phyloP scores from a whole-genome alignment of 2,888 invertebrate genomes.

The Shargacucullia verbasci region DNA sequence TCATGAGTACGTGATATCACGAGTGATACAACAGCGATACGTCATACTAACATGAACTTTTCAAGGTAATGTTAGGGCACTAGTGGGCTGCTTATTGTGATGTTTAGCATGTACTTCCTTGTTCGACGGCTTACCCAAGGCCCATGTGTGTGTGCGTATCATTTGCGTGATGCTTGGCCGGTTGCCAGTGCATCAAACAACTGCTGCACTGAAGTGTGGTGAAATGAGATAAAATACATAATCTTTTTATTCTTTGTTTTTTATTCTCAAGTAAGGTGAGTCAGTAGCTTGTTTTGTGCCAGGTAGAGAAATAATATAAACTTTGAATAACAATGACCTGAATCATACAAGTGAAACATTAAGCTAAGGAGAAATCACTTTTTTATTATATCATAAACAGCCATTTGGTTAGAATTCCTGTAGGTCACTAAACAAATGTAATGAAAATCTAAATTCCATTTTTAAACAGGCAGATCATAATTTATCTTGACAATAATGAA shows the following conservation, averaged over 20 bases:
- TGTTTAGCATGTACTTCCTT: constrained; percentile 61
- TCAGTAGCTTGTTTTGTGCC: constrained; percentile 47
- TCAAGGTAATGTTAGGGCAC: constrained; percentile 72
- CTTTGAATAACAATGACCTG: constrained; percentile 15
- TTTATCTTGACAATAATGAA: too few species aligned
- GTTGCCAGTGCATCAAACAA: constrained; percentile 72
- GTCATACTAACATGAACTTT: constrained; percentile 67
- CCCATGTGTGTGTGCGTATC: constrained; percentile 56
- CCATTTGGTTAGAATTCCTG: background rate
- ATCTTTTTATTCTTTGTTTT: constrained; percentile 60
- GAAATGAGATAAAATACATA: constrained; percentile 60
- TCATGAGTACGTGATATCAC: constrained; percentile 62
- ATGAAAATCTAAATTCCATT: constrained; percentile 5
- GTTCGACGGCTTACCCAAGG: constrained; percentile 61
- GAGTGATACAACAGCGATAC: constrained; percentile 54
- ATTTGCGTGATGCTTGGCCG: constrained; percentile 66
- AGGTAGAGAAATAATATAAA: constrained; percentile 1
- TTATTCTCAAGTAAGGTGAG: constrained; percentile 45
- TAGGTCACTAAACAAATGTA: background rate
- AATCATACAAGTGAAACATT: constrained; percentile 9
- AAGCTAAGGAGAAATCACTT: constrained; percentile 3
- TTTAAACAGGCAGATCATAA: background rate
- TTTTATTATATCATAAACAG: background rate
- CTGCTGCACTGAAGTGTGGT: constrained; percentile 57
- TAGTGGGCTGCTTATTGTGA: constrained; percentile 61